These are phyloP conservation scores for Scaptomyza tumidula DNA, from an alignment of 2,888 invertebrate species.

Conservation along the genomic window DNA sequence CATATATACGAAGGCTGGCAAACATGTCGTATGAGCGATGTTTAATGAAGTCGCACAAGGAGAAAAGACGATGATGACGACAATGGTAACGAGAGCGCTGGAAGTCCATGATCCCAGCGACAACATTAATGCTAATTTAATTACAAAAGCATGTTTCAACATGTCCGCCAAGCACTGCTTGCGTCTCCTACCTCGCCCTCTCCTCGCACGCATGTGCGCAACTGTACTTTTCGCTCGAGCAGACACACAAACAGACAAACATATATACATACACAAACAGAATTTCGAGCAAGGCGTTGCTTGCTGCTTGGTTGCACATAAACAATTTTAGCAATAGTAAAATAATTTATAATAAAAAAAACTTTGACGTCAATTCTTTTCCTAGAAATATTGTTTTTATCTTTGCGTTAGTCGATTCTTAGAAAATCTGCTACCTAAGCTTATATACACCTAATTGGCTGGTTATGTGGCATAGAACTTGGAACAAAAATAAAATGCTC, in stretches of 20 bases:
- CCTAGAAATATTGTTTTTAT: background rate
- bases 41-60: conserved; percentile 60
- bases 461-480: background rate
- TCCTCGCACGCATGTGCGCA: conserved; percentile 4
- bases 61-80: conserved; percentile 41
- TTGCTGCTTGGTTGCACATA: conserved; percentile 18
- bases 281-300: conserved; percentile 24
- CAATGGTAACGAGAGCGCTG: conserved; percentile 34
- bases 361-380: background rate
- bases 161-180: conserved; percentile 19
- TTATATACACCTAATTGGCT: conserved; percentile 12
- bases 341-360: no score
- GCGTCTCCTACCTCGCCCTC: background rate
- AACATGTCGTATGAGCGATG: conserved; percentile 67
- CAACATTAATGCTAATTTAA: conserved; percentile 70
- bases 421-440: background rate
- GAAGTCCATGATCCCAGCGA: conserved; percentile 53
- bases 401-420: no score
- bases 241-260: background rate
- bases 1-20: conserved; percentile 1
- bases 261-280: conserved; percentile 14
- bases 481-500: background rate
- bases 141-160: conserved; percentile 62
- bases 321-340: no score
- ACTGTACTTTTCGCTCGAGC: conserved; percentile 30